A percentile compares a stretch with the other conserved stretches of the same genome.
phyloP scores from a whole-genome alignment of 30 jellyfish, hydroid and myxozoan genomes.

The Calvadosia cruxmelitensis region DNA sequence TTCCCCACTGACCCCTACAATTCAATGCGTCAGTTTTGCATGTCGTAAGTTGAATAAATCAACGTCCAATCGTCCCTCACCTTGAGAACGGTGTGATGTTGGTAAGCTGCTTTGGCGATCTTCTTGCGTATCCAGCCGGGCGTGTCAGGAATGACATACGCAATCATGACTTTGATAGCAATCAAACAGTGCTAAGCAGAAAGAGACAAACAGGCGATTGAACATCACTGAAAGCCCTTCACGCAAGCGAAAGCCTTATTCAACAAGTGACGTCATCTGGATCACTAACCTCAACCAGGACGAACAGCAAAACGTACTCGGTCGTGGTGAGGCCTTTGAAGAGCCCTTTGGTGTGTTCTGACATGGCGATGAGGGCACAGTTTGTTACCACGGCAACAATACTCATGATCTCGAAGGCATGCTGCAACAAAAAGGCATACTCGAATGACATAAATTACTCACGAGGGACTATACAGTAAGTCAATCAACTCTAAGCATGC shows the following conservation, averaged over 20 bases:
- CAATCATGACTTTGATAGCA: conserved; percentile 40
- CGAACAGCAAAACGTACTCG: conserved; percentile 62
- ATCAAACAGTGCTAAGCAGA: conserved; percentile 64
- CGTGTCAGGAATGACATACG: conserved; percentile 69
- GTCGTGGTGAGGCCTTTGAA: conserved; percentile 13
- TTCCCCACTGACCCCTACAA: too few relatives aligned
- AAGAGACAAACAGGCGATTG: too few relatives aligned
- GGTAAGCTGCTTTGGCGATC: conserved; percentile 60
- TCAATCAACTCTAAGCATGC: too few relatives aligned
- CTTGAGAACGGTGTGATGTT: conserved; percentile 30
- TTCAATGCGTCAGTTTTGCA: too few relatives aligned
- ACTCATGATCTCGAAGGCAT: conserved; percentile 88
- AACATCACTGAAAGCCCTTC: too few relatives aligned
- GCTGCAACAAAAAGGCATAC: too few relatives aligned
- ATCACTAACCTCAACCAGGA: conserved; percentile 56
- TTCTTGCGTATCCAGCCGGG: conserved; percentile 82
- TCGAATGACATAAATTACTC: too few relatives aligned
- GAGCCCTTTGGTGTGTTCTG: conserved; percentile 60
- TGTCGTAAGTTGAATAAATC: too few relatives aligned
- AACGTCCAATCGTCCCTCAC: too few relatives aligned
- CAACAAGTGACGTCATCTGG: too few relatives aligned
- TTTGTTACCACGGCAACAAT: conserved; percentile 85
- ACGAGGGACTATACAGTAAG: too few relatives aligned
- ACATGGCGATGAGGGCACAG: conserved; percentile 84
- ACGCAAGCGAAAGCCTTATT: too few relatives aligned